phyloP scores from a whole-genome alignment of 2,888 invertebrate species.

The Caradrina clavipalpis region DNA sequence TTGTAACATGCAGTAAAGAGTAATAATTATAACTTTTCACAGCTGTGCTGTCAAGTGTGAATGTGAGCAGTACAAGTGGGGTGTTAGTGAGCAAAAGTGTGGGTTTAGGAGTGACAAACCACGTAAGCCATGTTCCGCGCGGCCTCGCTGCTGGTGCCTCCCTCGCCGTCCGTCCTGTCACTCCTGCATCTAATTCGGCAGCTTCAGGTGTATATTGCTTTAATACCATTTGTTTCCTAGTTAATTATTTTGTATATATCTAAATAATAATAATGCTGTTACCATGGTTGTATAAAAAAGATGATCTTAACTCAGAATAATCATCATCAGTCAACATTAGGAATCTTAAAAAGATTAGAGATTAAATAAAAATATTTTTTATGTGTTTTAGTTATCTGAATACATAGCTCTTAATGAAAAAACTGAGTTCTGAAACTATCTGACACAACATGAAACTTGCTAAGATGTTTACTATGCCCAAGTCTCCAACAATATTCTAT shows the following conservation, averaged over 20 bases:
- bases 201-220: slow-evolving; percentile 48
- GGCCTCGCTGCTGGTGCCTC: slow-evolving; percentile 95
- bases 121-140: slow-evolving; percentile 87
- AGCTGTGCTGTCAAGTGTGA: slow-evolving; percentile 81
- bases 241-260: too few relatives aligned
- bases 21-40: slow-evolving; percentile 24
- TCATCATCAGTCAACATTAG: too few relatives aligned
- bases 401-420: too few relatives aligned
- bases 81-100: slow-evolving; percentile 82
- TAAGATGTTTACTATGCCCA: background rate
- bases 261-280: too few relatives aligned
- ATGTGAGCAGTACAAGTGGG: slow-evolving; percentile 79
- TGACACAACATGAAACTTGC: background rate
- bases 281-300: too few relatives aligned
- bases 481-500: background rate
- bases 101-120: slow-evolving; percentile 79
- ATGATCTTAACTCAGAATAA: too few relatives aligned
- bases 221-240: too few relatives aligned
- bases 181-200: slow-evolving; percentile 84
- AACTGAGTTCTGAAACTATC: too few relatives aligned
- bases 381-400: too few relatives aligned
- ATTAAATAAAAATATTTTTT: too few relatives aligned
- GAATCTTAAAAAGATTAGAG: too few relatives aligned
- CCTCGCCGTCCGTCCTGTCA: slow-evolving; percentile 93
- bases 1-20: background rate